Evolutionary conservation across 2,888 invertebrate species (phyloP).

Genomic region (Brachyopa scutellaris): DNA sequence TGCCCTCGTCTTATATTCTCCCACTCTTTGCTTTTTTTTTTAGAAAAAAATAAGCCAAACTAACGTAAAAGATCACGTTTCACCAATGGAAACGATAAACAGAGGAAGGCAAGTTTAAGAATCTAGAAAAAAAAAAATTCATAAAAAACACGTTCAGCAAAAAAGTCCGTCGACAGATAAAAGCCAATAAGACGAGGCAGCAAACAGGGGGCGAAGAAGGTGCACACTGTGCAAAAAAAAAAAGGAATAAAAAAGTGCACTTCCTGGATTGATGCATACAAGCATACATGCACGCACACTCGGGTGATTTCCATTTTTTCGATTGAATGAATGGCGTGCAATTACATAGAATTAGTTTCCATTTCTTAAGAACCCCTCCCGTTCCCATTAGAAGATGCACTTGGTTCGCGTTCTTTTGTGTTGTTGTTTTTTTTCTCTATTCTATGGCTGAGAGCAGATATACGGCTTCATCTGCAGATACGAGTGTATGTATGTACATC

Average conservation of each 20-base stretch:
- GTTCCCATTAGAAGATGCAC: background rate
- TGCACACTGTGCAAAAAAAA: background rate
- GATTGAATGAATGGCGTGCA: constrained; percentile 56
- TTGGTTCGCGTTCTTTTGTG: background rate
- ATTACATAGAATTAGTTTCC: constrained; percentile 57
- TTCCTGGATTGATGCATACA: constrained; percentile 39
- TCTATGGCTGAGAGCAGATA: background rate
- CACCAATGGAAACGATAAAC: constrained; percentile 5
- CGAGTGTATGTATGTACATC: too few species aligned
- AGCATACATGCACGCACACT: constrained; percentile 35
- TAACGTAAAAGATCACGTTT: constrained; percentile 55
- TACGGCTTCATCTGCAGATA: background rate
- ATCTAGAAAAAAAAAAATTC: background rate
- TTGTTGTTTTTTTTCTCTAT: background rate
- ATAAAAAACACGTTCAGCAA: background rate
- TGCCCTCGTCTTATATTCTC: background rate
- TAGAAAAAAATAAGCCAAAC: constrained; percentile 31
- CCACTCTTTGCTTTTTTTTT: background rate
- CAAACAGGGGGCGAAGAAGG: background rate
- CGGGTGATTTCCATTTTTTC: constrained; percentile 58
- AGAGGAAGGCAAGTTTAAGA: background rate
- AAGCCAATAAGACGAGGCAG: constrained; percentile 13
- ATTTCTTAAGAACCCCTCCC: constrained; percentile 8
- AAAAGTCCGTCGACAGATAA: constrained; percentile 2
- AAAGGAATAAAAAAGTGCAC: constrained; percentile 34